phyloP scores from a whole-genome alignment of 2,797 vertebrate genomes.

The Sebastes dallii region DNA sequence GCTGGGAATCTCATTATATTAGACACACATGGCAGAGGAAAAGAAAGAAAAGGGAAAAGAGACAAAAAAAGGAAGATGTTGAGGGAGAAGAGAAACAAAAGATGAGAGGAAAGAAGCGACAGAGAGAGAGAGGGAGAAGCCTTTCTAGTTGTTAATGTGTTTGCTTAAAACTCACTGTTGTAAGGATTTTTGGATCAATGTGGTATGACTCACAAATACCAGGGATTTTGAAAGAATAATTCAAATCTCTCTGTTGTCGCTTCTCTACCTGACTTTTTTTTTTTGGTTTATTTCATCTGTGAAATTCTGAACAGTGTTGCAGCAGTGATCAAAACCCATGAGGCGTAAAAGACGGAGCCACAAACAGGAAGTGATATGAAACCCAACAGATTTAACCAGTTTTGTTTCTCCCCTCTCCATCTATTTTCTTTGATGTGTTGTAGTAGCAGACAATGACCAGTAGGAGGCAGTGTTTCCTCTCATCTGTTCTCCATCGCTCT shows the following conservation, averaged over 20 bases:
- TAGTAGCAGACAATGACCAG: constrained; percentile 61
- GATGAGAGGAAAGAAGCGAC: neutral
- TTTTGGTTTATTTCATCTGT: neutral
- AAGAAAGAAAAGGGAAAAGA: neutral
- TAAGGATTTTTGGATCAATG: constrained; percentile 6
- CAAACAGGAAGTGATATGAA: neutral
- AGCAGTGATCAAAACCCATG: neutral
- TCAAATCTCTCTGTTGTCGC: neutral
- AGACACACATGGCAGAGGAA: neutral
- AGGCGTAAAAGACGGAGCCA: neutral
- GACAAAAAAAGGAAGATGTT: neutral
- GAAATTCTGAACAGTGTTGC: neutral
- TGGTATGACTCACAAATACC: neutral
- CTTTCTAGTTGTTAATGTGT: neutral
- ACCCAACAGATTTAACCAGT: too few relatives aligned
- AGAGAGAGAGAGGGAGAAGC: neutral
- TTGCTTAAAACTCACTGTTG: constrained; percentile 9
- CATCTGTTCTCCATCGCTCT: constrained; percentile 35
- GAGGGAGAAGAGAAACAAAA: constrained; percentile 2
- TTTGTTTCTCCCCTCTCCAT: neutral
- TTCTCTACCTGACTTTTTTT: neutral
- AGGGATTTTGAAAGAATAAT: neutral
- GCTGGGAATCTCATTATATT: constrained; percentile 66
- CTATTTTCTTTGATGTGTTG: constrained; percentile 41
- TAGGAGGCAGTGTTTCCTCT: constrained; percentile 77